Evolutionary conservation across 2,797 vertebrate genomes (phyloP).

Genomic region (Chanos chanos): DNA sequence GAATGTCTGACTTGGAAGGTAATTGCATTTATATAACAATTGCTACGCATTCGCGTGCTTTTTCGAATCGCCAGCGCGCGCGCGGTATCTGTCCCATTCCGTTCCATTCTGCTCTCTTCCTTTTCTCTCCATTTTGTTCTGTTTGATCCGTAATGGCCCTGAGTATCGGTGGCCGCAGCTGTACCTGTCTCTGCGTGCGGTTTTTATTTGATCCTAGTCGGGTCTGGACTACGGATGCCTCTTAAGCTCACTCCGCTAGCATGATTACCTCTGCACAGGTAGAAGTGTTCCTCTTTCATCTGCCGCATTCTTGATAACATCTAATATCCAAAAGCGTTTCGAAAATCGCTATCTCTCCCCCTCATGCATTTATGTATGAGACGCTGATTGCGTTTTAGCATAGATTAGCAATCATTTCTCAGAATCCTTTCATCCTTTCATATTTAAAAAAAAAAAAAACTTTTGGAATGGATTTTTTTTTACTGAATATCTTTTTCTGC

Average conservation of each 20-base stretch:
- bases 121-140: no score
- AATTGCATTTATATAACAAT: no score
- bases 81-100: neutral
- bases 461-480: slow-evolving; percentile 51
- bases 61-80: slow-evolving; percentile 2
- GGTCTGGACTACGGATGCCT: slow-evolving; percentile 35
- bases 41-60: no score
- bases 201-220: slow-evolving; percentile 41
- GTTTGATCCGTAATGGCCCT: no score
- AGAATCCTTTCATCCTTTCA: slow-evolving; percentile 62
- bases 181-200: slow-evolving; percentile 20
- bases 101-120: slow-evolving; percentile 41
- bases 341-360: slow-evolving; percentile 48
- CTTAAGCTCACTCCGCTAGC: slow-evolving; percentile 60
- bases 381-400: slow-evolving; percentile 81
- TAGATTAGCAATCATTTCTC: slow-evolving; percentile 85
- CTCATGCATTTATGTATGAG: slow-evolving; percentile 83
- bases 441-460: slow-evolving; percentile 2
- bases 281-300: slow-evolving; percentile 78
- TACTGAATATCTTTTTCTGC: slow-evolving; percentile 44
- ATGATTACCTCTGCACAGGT: slow-evolving; percentile 75
- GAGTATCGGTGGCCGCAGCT: no score
- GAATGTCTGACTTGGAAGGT: no score
- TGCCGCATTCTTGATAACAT: slow-evolving; percentile 75
- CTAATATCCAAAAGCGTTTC: slow-evolving; percentile 72